Evolutionary conservation across 2,888 invertebrate genomes (phyloP).

Genomic region (Aporophyla nigra): DNA sequence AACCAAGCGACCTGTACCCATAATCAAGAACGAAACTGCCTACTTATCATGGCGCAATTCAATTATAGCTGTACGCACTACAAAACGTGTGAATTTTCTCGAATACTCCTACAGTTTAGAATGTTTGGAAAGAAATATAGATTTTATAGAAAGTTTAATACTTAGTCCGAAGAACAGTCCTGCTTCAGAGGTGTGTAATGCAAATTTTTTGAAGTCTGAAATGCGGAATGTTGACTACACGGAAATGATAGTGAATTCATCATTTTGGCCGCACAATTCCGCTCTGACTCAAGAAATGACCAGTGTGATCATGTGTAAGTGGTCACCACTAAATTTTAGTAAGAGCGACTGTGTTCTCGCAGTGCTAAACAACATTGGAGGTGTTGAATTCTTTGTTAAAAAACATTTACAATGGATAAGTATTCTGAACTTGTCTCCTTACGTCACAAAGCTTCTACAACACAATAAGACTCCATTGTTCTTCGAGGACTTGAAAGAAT

Average conservation of each 20-base stretch:
- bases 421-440: slow-evolving; percentile 75
- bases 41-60: slow-evolving; percentile 77
- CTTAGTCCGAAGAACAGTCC: slow-evolving; percentile 76
- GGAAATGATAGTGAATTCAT: slow-evolving; percentile 81
- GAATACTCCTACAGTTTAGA: slow-evolving; percentile 77
- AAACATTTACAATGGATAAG: slow-evolving; percentile 71
- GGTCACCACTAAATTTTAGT: slow-evolving; percentile 79
- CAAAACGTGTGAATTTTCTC: slow-evolving; percentile 79
- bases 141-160: slow-evolving; percentile 75
- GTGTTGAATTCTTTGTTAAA: slow-evolving; percentile 76
- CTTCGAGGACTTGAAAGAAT: slow-evolving; percentile 74
- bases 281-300: slow-evolving; percentile 78
- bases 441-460: slow-evolving; percentile 67
- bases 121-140: slow-evolving; percentile 80
- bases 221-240: slow-evolving; percentile 78
- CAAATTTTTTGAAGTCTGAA: slow-evolving; percentile 68
- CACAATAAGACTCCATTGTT: slow-evolving; percentile 57
- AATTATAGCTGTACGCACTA: slow-evolving; percentile 74
- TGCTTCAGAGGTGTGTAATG: slow-evolving; percentile 73
- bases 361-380: slow-evolving; percentile 82
- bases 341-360: slow-evolving; percentile 76
- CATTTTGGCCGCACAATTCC: slow-evolving; percentile 82
- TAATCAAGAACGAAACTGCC: slow-evolving; percentile 77
- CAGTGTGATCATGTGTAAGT: slow-evolving; percentile 73
- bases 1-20: slow-evolving; percentile 71